Evolutionary conservation across 2,797 vertebrate species (phyloP).

Genomic region (Sebastes umbrosus): DNA sequence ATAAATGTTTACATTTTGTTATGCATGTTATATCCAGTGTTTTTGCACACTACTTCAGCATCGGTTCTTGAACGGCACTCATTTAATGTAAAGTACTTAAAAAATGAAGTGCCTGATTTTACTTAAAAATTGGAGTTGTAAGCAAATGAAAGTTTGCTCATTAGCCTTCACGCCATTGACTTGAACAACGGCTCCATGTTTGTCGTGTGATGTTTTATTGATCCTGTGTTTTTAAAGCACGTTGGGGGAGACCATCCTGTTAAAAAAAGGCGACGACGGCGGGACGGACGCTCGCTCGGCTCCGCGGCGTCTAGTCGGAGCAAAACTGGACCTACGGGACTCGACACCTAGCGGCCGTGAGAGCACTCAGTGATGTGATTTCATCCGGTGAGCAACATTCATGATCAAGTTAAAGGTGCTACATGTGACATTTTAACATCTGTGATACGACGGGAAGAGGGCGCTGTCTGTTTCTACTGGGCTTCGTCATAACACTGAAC

Average conservation of each 20-base stretch:
- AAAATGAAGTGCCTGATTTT: slow-evolving; percentile 64
- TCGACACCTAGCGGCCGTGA: not conserved
- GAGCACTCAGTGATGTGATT: not conserved
- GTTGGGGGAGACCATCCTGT: not conserved
- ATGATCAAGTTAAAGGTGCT: slow-evolving; percentile 42
- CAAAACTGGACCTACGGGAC: slow-evolving; percentile 53
- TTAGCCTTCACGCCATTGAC: slow-evolving; percentile 44
- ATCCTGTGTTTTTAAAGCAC: not conserved
- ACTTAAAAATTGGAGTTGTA: slow-evolving; percentile 16
- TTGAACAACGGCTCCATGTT: slow-evolving; percentile 15
- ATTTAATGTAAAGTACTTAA: slow-evolving; percentile 36
- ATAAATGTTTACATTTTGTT: slow-evolving; percentile 74
- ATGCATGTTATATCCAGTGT: slow-evolving; percentile 70
- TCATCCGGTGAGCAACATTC: slow-evolving; percentile 5
- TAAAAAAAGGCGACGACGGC: not conserved
- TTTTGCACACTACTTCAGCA: slow-evolving; percentile 69
- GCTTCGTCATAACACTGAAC: not conserved
- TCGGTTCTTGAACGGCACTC: slow-evolving; percentile 40
- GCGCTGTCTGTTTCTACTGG: too few relatives aligned
- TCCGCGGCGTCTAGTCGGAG: not conserved
- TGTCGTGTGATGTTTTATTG: not conserved
- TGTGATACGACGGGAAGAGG: not conserved
- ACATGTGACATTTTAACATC: slow-evolving; percentile 35
- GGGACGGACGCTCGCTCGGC: not conserved
- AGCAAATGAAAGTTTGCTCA: slow-evolving; percentile 19